Evolutionary conservation across 2,797 vertebrate species (phyloP).

Genomic region (Sparidentex hasta): DNA sequence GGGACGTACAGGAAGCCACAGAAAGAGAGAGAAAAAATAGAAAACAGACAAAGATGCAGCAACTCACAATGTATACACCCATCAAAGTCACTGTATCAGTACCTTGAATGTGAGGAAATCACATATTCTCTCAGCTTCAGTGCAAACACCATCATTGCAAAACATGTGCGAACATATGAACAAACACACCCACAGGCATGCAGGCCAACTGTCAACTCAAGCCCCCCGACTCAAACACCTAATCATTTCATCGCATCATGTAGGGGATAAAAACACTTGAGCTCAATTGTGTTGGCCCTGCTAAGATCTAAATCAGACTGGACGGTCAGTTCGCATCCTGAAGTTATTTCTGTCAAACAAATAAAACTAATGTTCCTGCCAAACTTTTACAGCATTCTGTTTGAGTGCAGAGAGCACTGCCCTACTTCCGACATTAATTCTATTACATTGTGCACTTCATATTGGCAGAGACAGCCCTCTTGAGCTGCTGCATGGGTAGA

Average conservation of each 20-base stretch:
- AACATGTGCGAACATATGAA: neutral
- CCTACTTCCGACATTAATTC: slow-evolving; percentile 58
- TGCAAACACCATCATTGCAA: neutral
- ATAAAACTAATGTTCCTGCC: slow-evolving; percentile 48
- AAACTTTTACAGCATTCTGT: slow-evolving; percentile 52
- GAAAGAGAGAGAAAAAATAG: neutral
- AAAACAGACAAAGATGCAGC: slow-evolving; percentile 5
- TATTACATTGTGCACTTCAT: slow-evolving; percentile 46
- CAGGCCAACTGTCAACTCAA: slow-evolving; percentile 27
- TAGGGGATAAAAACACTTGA: slow-evolving; percentile 66
- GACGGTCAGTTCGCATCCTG: slow-evolving; percentile 38
- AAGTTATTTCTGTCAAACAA: slow-evolving; percentile 50
- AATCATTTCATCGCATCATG: slow-evolving; percentile 57
- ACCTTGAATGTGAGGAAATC: neutral
- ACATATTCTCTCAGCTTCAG: neutral
- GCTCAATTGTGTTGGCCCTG: slow-evolving; percentile 52
- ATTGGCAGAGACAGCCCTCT: slow-evolving; percentile 32
- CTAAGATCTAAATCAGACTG: slow-evolving; percentile 50
- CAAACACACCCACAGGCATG: slow-evolving; percentile 26
- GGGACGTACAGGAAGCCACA: neutral
- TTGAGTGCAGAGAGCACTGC: slow-evolving; percentile 39
- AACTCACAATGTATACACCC: neutral
- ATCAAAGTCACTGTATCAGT: slow-evolving; percentile 1
- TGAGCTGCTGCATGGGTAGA: slow-evolving; percentile 27
- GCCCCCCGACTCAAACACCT: slow-evolving; percentile 40